Evolutionary conservation across 2,888 invertebrate species (phyloP).

Genomic region (Cantharis rufa): DNA sequence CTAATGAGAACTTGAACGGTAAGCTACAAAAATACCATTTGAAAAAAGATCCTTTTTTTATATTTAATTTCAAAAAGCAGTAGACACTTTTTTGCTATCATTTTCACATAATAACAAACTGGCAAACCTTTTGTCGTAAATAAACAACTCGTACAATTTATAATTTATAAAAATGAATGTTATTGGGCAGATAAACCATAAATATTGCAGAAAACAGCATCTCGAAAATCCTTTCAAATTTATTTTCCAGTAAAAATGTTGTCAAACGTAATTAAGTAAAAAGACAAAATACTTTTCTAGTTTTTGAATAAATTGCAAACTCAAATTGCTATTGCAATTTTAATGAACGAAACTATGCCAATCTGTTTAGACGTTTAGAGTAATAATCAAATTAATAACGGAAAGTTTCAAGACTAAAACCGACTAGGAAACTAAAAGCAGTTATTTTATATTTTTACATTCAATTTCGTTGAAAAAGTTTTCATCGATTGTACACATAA

Average conservation of each 20-base stretch:
- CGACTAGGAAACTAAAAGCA: neutral
- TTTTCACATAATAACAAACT: neutral
- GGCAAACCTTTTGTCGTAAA: neutral
- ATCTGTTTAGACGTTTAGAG: neutral
- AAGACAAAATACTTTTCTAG: neutral
- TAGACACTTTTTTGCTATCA: neutral
- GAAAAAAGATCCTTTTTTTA: neutral
- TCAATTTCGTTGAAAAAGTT: neutral
- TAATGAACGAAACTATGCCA: neutral
- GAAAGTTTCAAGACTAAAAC: neutral
- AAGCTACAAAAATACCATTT: neutral
- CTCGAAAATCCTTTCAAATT: neutral
- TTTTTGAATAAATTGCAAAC: neutral
- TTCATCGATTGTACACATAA: neutral
- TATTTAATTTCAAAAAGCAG: neutral
- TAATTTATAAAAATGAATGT: neutral
- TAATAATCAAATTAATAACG: neutral
- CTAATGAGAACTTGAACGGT: neutral
- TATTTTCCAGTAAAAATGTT: neutral
- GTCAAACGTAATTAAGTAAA: neutral
- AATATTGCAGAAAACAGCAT: neutral
- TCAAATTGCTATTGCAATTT: neutral
- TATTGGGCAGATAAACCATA: neutral
- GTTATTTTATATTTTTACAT: neutral
- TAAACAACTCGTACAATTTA: neutral